Base-by-base conservation (phyloP, 2,113 vertebrate genomes). In the Chrysemys picta region DNA sequence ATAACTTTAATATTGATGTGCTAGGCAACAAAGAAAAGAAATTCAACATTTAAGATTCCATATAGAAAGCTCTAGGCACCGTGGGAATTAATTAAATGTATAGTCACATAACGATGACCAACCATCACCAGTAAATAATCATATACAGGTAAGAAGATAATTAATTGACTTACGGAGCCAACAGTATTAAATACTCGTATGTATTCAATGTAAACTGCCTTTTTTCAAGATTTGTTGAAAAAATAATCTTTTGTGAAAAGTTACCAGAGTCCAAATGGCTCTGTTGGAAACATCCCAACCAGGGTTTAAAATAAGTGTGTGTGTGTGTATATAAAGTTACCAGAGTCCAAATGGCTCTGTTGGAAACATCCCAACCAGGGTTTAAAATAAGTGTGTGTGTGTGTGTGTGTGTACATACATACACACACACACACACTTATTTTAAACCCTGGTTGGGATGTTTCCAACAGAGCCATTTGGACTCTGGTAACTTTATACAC, bases 141-240 rank as follows among this genome's bases (percentile, higher is more conserved):
- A 84, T 87, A 88, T 82, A 89, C 90, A 93, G 91, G 94, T 96
- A 97, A 95, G 93, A 96, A 96, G 94, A 96, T 96, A 96, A 94
- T 80, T 95, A 89, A 91, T 94, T 96, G 96, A 96, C 89, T 95
- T 94, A 93, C n/a, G n/a, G 79, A 88, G 85, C 72, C 90, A 85
- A 93, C 49, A 80, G 93, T 38, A 94, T 90, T 95, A 97, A 96
- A 96, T 94, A 95, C 91, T 52, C 90, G 53, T n/a, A n/a, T n/a
- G n/a, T n/a, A 96, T 76, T 45, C 45, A 91, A 82, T 96, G 96
- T 88, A 94, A 80, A 7, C 38, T 84, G 80, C 52, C 6, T 13
- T 94, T 89, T 53, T 56, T 85, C n/a, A 29, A 38, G 5, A 57
- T 92, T 89, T 84, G 65, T 96, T 95, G 75, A 90, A 96, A 93